Base-by-base conservation (phyloP, 2,888 invertebrate species). In the Stratiomys singularior region DNA sequence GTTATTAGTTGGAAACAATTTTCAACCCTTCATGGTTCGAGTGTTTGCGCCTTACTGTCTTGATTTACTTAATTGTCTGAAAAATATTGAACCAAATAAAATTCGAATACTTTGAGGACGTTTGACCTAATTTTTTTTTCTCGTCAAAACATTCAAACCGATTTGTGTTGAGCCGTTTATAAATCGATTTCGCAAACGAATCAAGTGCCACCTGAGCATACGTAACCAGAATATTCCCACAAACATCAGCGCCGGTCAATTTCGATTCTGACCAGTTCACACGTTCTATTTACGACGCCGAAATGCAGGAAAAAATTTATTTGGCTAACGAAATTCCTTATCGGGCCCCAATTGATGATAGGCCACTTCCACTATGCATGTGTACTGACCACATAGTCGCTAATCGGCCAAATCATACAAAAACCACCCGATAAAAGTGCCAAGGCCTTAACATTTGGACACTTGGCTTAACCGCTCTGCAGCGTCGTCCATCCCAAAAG, bases 371-470 rank as follows among this genome's bases (percentile, higher is more conserved):
- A 52, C 18, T 37, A 9, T 37, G 37, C 37, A 18, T 18, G 15
- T 52, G 52, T 52, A n/a, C 52, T 52, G 52, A 52, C 52, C 52
- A 52, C 52, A 52, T 18, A 52, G 18, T 52, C 52, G 52, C 52
- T 52, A 13, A 52, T 52, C 52, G 15, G 15, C 7, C 52, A 18
- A 13, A 52, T 18, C 52, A 52, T 52, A n/a, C 52, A 4, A 13
- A 52, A 13, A 13, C n/a, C 4, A 52, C 4, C 13, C 27, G 60
- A 60, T 60, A 60, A 60, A 25, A 60, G 21, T 60, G 25, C 21
- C 21, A 25, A 60, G 23, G 60, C 21, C 60, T 25, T 60, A 60
- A 60, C 60, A 60, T 60, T 60, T 60, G 27, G 23, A 60, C 60
- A 60, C 60, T 60, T 60, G 60, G 60, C 27, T 52, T 4, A 18